Percentiles rank a stretch among this genome's conserved stretches.
Evolutionary conservation across 2,113 vertebrate genomes (phyloP).

Genomic region (Psilopsiagon aurifrons): DNA sequence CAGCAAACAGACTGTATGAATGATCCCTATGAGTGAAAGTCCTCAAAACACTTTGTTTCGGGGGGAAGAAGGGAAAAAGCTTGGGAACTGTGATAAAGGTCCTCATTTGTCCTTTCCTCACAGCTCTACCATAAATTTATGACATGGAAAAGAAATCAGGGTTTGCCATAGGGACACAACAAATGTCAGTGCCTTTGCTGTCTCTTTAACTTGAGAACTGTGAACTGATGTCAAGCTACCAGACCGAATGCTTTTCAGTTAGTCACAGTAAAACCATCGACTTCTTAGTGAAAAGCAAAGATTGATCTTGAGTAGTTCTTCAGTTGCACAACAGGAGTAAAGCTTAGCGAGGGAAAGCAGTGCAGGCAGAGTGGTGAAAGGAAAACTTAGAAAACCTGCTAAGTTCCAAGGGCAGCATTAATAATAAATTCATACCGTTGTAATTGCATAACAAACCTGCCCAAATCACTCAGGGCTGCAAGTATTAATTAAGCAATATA

Average conservation of each 20-base stretch:
- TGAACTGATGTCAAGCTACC: background rate
- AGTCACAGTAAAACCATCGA: background rate
- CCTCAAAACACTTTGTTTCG: background rate
- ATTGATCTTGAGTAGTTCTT: background rate
- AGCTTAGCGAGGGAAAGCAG: background rate
- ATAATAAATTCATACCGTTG: background rate
- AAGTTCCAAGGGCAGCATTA: background rate
- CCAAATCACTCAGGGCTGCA: background rate
- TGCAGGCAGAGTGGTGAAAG: background rate
- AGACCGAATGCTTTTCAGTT: background rate
- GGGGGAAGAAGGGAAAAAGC: background rate
- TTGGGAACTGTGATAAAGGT: background rate
- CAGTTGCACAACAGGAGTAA: background rate
- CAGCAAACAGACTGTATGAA: background rate
- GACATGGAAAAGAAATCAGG: background rate
- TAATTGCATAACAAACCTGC: background rate
- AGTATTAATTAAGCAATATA: background rate
- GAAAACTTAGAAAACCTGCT: background rate
- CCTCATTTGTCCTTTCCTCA: background rate
- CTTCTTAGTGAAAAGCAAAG: background rate
- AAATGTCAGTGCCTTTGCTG: background rate
- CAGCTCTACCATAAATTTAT: background rate
- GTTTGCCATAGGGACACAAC: background rate
- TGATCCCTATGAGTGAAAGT: background rate
- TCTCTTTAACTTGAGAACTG: background rate